Base-by-base conservation (phyloP, 1,140 invertebrate genomes). In the Hylaeus anthracinus region DNA sequence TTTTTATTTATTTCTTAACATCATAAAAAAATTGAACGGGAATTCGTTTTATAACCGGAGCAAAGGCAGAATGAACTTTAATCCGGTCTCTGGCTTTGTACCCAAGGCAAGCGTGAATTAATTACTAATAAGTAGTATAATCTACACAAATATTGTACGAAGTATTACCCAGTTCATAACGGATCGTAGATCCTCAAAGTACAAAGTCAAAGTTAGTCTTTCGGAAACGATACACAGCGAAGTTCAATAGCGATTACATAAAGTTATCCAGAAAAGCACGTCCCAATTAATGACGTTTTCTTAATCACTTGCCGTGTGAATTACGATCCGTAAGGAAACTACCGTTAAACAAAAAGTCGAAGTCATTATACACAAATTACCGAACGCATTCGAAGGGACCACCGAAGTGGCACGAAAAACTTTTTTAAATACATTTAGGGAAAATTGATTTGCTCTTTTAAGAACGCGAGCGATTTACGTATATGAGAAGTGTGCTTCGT, bases 301-400 rank as follows among this genome's bases (percentile, higher is more conserved):
- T 51, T 51, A 56, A 69, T 84, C 73, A 72, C 72, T 76, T 48
- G 12, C 43, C 48, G 55, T 8, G 0, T 9, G 37, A 84, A 72
- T 67, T 78, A 51, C 77, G 72, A 41, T 58, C 77, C 58, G 55
- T 48, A 51, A 4, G 12, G n/a, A 74, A 80, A 81, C 74, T 51
- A 78, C 58, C 81, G 63, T 83, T 81, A 78, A 83, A 81, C 74
- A 60, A 55, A 48, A 77, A 78, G 72, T 72, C 53, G 67, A 65
- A 60, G 86, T 67, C 79, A 79, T 85, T 87, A 85, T 80, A 66
- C 76, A 43, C 51, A 76, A 83, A 85, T 88, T 82, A 73, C 39
- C 43, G 78, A 81, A 77, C 45, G 55, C 39, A 41, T 79, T 75
- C 58, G 8, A 60, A 64, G 48, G 71, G 55, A 5, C 66, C 70